Conservation (phyloP, 1,140 invertebrate species). For the Apis dorsata region DNA sequence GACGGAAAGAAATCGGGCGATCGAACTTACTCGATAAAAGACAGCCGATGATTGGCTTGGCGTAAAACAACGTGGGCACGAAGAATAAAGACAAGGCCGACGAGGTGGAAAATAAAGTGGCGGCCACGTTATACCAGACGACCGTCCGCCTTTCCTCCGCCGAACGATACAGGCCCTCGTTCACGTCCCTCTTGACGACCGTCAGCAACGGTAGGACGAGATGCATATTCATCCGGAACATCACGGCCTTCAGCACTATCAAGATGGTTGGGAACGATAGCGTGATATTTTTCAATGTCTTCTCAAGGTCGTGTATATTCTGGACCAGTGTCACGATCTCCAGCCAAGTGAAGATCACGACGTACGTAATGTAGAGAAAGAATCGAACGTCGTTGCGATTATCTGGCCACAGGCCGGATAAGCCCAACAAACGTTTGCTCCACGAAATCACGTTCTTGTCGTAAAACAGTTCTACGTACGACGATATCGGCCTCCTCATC, state of each 20-base stretch:
- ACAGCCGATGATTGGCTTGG: slow-evolving; percentile 45
- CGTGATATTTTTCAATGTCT: slow-evolving; percentile 46
- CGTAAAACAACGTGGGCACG: slow-evolving; percentile 51
- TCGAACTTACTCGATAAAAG: slow-evolving; percentile 42
- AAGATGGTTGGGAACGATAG: slow-evolving; percentile 47
- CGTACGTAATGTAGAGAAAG: slow-evolving; percentile 48
- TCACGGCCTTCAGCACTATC: slow-evolving; percentile 54
- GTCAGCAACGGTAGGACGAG: slow-evolving; percentile 41
- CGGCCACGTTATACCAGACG: slow-evolving; percentile 48
- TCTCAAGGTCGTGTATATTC: slow-evolving; percentile 49
- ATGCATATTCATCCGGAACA: slow-evolving; percentile 56
- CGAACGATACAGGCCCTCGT: slow-evolving; percentile 35
- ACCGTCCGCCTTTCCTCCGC: slow-evolving; percentile 31
- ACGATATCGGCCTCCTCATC: slow-evolving; percentile 18
- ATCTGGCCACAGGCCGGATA: slow-evolving; percentile 50
- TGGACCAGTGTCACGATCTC: slow-evolving; percentile 42
- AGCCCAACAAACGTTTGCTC: slow-evolving; percentile 44
- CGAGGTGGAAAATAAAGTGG: slow-evolving; percentile 50
- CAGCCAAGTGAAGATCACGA: slow-evolving; percentile 42
- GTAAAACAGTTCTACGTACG: slow-evolving; percentile 38
- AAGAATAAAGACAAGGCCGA: slow-evolving; percentile 51
- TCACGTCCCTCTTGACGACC: slow-evolving; percentile 37
- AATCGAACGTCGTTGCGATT: slow-evolving; percentile 44
- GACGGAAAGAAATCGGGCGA: background rate
- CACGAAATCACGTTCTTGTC: slow-evolving; percentile 40